Conservation (phyloP, 2,797 vertebrate genomes). For the Coccyzus lansbergi region DNA sequence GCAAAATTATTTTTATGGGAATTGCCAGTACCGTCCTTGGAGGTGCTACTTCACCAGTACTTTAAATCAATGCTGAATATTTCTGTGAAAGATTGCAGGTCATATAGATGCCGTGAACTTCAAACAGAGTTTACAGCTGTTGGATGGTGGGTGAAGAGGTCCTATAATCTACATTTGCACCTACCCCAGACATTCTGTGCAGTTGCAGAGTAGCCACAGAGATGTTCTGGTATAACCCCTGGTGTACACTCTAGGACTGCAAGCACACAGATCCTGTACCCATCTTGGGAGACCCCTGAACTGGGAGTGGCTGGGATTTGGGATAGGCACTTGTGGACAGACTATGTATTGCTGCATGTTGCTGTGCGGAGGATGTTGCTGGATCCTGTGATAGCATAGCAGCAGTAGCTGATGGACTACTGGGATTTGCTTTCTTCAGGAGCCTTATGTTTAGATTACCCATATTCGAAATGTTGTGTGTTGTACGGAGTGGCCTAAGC, state of each 20-base stretch:
- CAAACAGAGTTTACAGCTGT: background rate
- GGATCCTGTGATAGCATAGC: fast-evolving
- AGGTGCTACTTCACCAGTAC: background rate
- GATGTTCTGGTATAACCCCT: background rate
- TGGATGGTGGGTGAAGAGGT: background rate
- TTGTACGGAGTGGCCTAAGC: background rate
- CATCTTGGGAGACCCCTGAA: background rate
- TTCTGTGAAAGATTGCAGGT: background rate
- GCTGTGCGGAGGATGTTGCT: background rate
- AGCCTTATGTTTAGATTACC: background rate
- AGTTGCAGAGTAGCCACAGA: background rate
- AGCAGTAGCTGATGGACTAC: background rate
- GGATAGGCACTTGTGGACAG: background rate
- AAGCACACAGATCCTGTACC: background rate
- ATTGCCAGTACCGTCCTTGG: background rate
- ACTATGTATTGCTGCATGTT: background rate
- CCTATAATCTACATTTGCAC: background rate
- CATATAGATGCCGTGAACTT: background rate
- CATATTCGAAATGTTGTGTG: background rate
- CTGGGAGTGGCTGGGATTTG: background rate
- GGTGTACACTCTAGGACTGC: fast-evolving
- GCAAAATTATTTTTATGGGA: background rate
- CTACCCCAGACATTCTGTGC: background rate
- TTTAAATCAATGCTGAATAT: background rate
- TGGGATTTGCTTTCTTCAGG: background rate